Base-by-base conservation (phyloP, 2,797 vertebrate genomes). In the Propithecus deckenii region DNA sequence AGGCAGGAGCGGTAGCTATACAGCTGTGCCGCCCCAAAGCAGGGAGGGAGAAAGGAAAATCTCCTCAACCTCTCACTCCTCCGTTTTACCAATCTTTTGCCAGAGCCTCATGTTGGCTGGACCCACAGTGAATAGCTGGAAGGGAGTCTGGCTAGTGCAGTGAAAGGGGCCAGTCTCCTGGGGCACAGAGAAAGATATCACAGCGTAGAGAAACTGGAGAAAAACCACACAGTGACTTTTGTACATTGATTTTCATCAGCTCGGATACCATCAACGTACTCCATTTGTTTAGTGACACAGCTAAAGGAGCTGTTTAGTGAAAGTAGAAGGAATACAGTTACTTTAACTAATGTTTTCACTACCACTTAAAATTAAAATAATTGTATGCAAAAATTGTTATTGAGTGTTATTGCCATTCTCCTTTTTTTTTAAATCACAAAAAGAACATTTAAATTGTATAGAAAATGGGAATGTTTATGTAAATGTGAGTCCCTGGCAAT, bases 311-410 rank as follows among this genome's bases (percentile, higher is more conserved):
- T 75, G 2, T 46, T 69, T 65, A 43, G 23, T 43, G 65, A 93
- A 96, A 78, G 32, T 18, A 63, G 41, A 38, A 83, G 23, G 25
- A 46, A 69, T 32, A 25, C 28, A 13, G 25, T 90, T 84, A 83
- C 22, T 10, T 41, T 65, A 78, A 18, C 30, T 63, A 72, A 79
- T 67, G 30, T 61, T 78, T 74, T 83, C 85, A 71, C 23, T 71
- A 25, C 52, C 65, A 52, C 69, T 89, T 95, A 92, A 93, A 93
- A 86, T 79, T 41, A 87, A 92, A 55, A 72, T 46, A 61, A 32
- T 85, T 80, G 63, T 71, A 38, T 83, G 10, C 61, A 93, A 65
- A 92, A 67, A 79, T 67, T 74, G 14, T 89, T 92, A 85, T 91
- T 90, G 65, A 57, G 17, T 84, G n/a, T 71, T 83, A 69, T 78